A percentile compares a stretch with the other conserved stretches of the same genome.
These are phyloP conservation scores for Lophius americanus DNA, from an alignment of 2,797 vertebrate genomes.

Conservation along the genomic window DNA sequence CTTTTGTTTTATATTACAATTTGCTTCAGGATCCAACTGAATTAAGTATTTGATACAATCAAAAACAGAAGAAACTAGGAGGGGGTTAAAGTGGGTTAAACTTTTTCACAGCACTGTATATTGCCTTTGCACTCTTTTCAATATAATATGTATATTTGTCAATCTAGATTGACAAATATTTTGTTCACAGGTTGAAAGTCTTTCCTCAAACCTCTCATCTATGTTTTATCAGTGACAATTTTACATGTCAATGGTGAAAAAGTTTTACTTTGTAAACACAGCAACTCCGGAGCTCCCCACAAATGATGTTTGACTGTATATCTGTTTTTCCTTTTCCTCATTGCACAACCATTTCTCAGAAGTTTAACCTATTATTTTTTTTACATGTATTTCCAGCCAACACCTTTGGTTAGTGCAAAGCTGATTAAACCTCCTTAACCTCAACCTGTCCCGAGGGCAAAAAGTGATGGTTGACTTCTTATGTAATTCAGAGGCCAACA, in stretches of 20 bases:
- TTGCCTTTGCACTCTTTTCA: too few relatives aligned
- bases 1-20: too few relatives aligned
- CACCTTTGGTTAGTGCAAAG: not conserved
- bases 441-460: not conserved
- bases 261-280: not conserved
- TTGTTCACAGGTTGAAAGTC: too few relatives aligned
- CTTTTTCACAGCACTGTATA: too few relatives aligned
- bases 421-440: not conserved
- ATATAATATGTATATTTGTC: too few relatives aligned
- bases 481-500: not conserved
- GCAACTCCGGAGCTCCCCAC: not conserved
- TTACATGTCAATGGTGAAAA: not conserved
- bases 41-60: too few relatives aligned
- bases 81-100: too few relatives aligned
- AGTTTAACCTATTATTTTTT: constrained; percentile 6
- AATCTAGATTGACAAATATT: too few relatives aligned
- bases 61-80: too few relatives aligned
- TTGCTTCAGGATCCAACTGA: too few relatives aligned
- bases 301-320: not conserved
- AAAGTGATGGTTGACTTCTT: not conserved
- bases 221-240: not conserved
- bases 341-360: constrained; percentile 14
- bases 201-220: not conserved
- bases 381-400: not conserved
- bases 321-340: constrained; percentile 29